These are phyloP conservation scores for Ophonus ardosiacus DNA, from an alignment of 2,888 invertebrate species.

Conservation along the genomic window DNA sequence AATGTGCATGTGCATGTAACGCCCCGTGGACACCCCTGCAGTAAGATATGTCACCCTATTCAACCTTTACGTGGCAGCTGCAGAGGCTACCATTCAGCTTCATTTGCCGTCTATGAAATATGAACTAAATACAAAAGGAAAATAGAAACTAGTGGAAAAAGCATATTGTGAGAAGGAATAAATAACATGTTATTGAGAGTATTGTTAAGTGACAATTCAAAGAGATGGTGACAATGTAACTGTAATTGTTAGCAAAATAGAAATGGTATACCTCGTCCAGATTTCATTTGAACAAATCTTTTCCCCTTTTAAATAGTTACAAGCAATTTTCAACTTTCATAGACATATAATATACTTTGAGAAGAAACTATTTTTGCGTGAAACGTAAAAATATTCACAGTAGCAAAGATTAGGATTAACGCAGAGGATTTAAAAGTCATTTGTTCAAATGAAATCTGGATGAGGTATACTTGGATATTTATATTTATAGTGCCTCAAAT, in stretches of 20 bases:
- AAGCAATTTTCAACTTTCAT: too few species aligned
- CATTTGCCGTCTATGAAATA: constrained; percentile 37
- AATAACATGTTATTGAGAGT: background rate
- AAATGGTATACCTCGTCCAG: too few species aligned
- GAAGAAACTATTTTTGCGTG: too few species aligned
- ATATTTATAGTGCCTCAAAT: too few species aligned
- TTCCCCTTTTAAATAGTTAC: too few species aligned
- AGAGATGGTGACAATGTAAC: background rate
- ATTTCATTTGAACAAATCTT: too few species aligned
- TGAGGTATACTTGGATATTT: too few species aligned
- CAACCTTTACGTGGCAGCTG: constrained; percentile 44
- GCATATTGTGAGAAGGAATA: background rate
- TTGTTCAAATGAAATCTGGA: too few species aligned
- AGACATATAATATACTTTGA: too few species aligned
- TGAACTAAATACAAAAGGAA: constrained; percentile 15
- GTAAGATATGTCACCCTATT: constrained; percentile 37
- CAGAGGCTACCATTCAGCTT: background rate
- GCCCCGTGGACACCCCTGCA: constrained; percentile 38
- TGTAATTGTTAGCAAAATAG: background rate
- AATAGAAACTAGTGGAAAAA: background rate
- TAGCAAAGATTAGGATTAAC: too few species aligned
- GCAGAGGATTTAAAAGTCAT: too few species aligned
- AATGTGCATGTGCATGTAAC: constrained; percentile 30
- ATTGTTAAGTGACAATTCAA: background rate
- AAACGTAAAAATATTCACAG: too few species aligned